Evolutionary conservation across 1,140 invertebrate genomes (phyloP), one percentile per base, ranked within the genome.

Genomic region (Maconellicoccus hirsutus): DNA sequence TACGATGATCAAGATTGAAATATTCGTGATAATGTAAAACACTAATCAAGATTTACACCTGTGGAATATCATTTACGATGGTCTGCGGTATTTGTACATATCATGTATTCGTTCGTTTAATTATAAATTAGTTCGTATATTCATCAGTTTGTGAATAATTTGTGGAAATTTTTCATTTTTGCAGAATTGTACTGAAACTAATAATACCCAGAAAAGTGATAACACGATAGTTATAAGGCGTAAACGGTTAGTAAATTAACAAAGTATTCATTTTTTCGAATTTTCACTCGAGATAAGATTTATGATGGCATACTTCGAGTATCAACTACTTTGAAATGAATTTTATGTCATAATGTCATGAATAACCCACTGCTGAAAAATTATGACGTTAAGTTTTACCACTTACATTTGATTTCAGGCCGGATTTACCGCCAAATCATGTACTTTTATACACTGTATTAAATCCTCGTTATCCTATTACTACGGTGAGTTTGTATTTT

Each of bases 401-500:
- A 23, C 39, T 69, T 29, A n/a, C 3, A 21, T 7, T 52, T 23
- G 22, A 22, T 66, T 66, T 66, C 61, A 66, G 61, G 61, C 61
- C 72, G 2, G 72, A 73, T 27, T 63, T 70, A 22, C 70, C 69
- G 12, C 89, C 89, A 75, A 97, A 97, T 84, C 91, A 96, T 82
- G 91, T 98, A 76, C 84, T 98, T 73, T 85, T 97, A 72, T 93
- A 96, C 82, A 97, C 94, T 76, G 91, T 98, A 79, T 88, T 94
- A 77, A 98, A 98, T 82, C 94, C 95, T 73, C 91, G 94, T 77
- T 98, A 98, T 83, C 95, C 96, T 70, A 98, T 99, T 79, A 97
- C 94, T 82, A 96, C 97, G 86, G 95, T 98, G 84, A 92, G 94
- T 94, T 25, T 71, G 38, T 66, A 25, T 66, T 7, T 59, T 59